Percentiles rank a stretch among this genome's conserved stretches.
These are phyloP conservation scores for Zaprionus vittiger DNA, from an alignment of 1,140 invertebrate species.

Conservation along the genomic window DNA sequence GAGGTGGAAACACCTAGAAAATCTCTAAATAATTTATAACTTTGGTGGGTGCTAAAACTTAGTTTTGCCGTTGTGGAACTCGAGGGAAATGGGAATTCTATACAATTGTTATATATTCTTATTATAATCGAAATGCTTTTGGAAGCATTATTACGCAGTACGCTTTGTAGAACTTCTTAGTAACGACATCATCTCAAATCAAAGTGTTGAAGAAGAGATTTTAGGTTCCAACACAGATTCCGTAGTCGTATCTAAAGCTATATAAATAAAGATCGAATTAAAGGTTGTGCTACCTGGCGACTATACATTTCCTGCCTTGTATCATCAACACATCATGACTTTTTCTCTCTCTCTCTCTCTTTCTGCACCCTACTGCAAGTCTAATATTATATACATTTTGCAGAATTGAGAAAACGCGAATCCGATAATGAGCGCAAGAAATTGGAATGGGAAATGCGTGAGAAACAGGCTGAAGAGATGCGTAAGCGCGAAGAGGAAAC, in stretches of 20 bases:
- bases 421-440: constrained; percentile 94
- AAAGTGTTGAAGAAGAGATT: not conserved
- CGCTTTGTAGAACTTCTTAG: not conserved
- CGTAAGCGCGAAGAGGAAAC: constrained; percentile 90
- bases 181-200: not conserved
- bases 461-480: constrained; percentile 92
- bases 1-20: not conserved
- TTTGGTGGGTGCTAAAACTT: not conserved
- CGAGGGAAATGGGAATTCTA: not conserved
- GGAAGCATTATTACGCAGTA: not conserved
- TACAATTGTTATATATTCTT: not conserved
- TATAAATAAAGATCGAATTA: not conserved
- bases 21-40: not conserved
- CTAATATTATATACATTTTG: constrained; percentile 31
- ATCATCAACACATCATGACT: not conserved
- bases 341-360: no score
- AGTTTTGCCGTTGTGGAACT: not conserved
- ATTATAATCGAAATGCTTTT: not conserved
- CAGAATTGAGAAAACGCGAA: constrained; percentile 93
- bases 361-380: not conserved
- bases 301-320: not conserved
- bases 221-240: not conserved
- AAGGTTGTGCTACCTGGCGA: not conserved
- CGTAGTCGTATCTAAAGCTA: not conserved
- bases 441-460: constrained; percentile 94